Evolutionary conservation across 1,140 invertebrate genomes (phyloP).

Genomic region (Pseudachorutes palmiensis): DNA sequence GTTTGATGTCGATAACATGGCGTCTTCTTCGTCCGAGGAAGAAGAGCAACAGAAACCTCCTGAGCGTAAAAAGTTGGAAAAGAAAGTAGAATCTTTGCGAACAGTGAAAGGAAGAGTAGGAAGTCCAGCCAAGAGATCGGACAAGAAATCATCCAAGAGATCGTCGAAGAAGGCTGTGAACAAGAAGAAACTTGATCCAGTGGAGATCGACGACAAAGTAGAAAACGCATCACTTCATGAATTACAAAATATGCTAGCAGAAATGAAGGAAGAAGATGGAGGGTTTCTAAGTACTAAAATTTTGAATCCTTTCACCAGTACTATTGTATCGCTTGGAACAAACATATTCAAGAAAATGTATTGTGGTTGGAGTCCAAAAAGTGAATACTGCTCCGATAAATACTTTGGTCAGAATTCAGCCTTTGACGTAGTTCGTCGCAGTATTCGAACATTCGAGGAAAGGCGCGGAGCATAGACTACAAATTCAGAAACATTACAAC

Average conservation of each 20-base stretch:
- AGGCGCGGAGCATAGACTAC: too few species aligned
- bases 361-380: neutral
- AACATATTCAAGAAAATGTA: constrained; percentile 3
- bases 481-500: too few species aligned
- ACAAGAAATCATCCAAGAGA: too few species aligned
- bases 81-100: neutral
- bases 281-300: neutral
- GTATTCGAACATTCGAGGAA: too few species aligned
- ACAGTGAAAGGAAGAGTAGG: too few species aligned
- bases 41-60: neutral
- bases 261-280: constrained; percentile 1
- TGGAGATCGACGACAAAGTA: neutral
- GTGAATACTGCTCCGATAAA: neutral
- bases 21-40: neutral
- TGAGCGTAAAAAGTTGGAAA: neutral
- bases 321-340: neutral
- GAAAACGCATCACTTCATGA: neutral
- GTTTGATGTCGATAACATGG: neutral
- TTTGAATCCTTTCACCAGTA: neutral
- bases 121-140: too few species aligned
- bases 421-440: neutral
- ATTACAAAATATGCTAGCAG: neutral
- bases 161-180: neutral
- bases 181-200: neutral
- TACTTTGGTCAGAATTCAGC: neutral